phyloP scores from a whole-genome alignment of 2,113 vertebrate species.

The Aleadryas rufinucha region DNA sequence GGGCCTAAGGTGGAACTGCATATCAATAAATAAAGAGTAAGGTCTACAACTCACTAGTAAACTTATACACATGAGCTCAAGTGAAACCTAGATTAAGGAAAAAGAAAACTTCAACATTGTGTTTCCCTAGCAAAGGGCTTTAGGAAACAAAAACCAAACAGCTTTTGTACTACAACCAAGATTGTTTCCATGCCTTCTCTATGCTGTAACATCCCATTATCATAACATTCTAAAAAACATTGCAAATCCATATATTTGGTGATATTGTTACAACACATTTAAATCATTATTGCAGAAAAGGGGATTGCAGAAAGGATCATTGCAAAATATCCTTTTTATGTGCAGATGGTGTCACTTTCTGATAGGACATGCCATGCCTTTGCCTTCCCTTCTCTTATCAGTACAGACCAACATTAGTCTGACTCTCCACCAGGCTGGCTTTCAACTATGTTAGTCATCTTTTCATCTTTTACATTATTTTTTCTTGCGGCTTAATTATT shows the following conservation, averaged over 20 bases:
- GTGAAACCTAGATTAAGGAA: background rate
- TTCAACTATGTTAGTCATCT: background rate
- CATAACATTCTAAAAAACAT: background rate
- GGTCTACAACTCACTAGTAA: background rate
- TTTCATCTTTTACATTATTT: background rate
- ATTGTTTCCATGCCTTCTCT: background rate
- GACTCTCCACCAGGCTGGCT: background rate
- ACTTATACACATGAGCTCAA: background rate
- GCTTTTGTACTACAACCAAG: background rate
- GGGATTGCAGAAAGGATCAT: background rate
- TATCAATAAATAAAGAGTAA: background rate
- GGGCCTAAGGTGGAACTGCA: background rate
- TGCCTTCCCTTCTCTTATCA: background rate
- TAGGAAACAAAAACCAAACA: background rate
- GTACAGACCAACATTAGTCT: background rate
- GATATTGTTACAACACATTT: background rate
- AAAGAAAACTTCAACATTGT: background rate
- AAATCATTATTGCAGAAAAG: background rate
- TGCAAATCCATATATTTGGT: background rate
- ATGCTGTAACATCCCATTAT: fast-evolving
- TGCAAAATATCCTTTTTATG: background rate
- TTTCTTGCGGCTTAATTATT: background rate
- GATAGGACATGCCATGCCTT: background rate
- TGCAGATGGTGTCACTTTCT: background rate
- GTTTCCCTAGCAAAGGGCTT: background rate